A percentile compares a stretch with the other conserved stretches of the same genome.
Conservation (phyloP, 2,888 invertebrate species). For the Scaptomyza polygonia region DNA sequence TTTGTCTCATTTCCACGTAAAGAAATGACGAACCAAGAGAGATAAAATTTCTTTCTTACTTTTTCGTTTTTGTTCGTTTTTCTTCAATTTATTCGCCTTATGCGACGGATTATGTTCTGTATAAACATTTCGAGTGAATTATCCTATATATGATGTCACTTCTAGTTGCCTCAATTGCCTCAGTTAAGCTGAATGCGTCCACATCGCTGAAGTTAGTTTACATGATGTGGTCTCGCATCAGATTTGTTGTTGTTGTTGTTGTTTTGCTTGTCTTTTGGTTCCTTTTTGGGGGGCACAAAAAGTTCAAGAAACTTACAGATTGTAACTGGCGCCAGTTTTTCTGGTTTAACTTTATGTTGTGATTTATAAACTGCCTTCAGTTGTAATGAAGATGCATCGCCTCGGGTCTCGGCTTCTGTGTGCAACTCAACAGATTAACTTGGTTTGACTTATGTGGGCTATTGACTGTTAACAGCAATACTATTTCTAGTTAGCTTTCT, state of each 20-base stretch:
- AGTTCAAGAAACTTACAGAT: slow-evolving; percentile 68
- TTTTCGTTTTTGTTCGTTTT: slow-evolving; percentile 24
- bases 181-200: slow-evolving; percentile 45
- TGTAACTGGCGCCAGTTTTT: slow-evolving; percentile 54
- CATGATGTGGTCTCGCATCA: not conserved
- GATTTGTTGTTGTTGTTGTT: too few species aligned
- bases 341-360: slow-evolving; percentile 38
- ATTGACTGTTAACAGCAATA: slow-evolving; percentile 31
- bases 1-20: slow-evolving; percentile 82
- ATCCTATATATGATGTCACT: slow-evolving; percentile 74
- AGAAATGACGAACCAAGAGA: slow-evolving; percentile 36
- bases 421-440: slow-evolving; percentile 38
- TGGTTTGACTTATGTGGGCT: slow-evolving; percentile 44
- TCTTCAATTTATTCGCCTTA: slow-evolving; percentile 76
- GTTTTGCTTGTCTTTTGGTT: not conserved
- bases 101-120: slow-evolving; percentile 71
- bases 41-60: slow-evolving; percentile 2
- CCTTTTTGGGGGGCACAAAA: slow-evolving; percentile 2
- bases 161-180: slow-evolving; percentile 66
- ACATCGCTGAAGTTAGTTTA: slow-evolving; percentile 9
- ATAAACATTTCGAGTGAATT: slow-evolving; percentile 73
- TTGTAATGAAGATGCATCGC: slow-evolving; percentile 46
- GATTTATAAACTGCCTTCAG: slow-evolving; percentile 38
- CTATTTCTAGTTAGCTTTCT: not conserved
- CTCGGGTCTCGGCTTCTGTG: slow-evolving; percentile 10